Percentiles rank a stretch among this genome's conserved stretches.
phyloP scores from a whole-genome alignment of 2,113 vertebrate species.

The Corvus hawaiiensis region DNA sequence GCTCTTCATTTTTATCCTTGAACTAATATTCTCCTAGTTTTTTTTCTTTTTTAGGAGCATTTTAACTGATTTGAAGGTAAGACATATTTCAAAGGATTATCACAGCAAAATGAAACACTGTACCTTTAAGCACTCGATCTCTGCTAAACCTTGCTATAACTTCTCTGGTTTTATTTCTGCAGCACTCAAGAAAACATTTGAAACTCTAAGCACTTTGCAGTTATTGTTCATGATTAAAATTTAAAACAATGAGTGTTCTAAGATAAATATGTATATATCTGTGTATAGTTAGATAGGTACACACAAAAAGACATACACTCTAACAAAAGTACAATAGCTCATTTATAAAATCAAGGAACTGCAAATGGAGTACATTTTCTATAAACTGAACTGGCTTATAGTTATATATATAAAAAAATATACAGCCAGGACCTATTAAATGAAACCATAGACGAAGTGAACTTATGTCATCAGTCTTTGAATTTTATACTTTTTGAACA shows the following conservation, averaged over 20 bases:
- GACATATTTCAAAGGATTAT: neutral
- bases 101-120: neutral
- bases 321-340: slow-evolving; percentile 10
- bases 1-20: neutral
- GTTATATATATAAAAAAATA: neutral
- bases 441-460: slow-evolving; percentile 32
- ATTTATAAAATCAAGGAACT: neutral
- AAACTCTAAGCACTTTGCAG: neutral
- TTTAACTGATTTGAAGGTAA: neutral
- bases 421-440: neutral
- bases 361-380: neutral
- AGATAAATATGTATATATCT: neutral
- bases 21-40: neutral
- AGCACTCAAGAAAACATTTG: neutral
- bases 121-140: neutral
- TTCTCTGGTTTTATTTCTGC: slow-evolving; percentile 25
- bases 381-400: neutral
- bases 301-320: neutral
- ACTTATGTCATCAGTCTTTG: slow-evolving; percentile 43
- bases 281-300: neutral
- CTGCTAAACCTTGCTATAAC: neutral
- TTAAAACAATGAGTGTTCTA: slow-evolving; percentile 13
- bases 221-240: slow-evolving; percentile 9
- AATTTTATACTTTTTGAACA: slow-evolving; percentile 53
- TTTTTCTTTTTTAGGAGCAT: neutral